These are phyloP conservation scores for Lanius ludovicianus DNA, from an alignment of 2,113 vertebrate genomes.

Conservation along the genomic window DNA sequence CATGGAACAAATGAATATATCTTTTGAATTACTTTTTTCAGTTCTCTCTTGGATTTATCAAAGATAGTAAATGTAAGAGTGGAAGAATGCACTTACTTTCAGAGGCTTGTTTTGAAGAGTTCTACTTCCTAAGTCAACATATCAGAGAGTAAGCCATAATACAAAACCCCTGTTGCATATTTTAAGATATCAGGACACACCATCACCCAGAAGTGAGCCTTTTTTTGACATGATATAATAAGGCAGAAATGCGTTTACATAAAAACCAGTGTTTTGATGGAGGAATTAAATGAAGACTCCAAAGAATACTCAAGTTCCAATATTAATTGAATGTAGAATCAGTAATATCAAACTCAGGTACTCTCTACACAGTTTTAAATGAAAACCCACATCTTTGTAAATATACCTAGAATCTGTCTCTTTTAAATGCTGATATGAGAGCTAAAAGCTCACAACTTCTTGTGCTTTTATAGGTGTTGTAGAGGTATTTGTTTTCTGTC, in stretches of 20 bases:
- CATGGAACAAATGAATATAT: neutral
- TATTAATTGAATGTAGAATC: neutral
- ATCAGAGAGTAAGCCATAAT: neutral
- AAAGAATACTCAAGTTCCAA: neutral
- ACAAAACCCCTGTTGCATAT: fast-evolving
- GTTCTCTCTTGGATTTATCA: neutral
- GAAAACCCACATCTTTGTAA: neutral
- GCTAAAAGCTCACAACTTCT: neutral
- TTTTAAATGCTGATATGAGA: neutral
- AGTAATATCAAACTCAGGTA: neutral
- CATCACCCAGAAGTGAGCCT: neutral
- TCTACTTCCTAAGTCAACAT: neutral
- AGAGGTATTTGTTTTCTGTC: neutral
- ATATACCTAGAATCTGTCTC: neutral
- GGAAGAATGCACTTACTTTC: neutral
- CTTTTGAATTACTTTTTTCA: neutral
- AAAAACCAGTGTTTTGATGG: neutral
- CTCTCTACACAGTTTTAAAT: neutral
- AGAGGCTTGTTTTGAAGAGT: neutral
- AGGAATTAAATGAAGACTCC: neutral
- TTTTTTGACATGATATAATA: neutral
- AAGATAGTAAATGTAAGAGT: neutral
- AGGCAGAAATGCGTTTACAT: neutral
- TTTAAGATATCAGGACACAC: neutral
- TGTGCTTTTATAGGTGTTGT: neutral